Percentiles rank a stretch among this genome's conserved stretches.
Conservation (phyloP, 2,113 vertebrate species). For the Mungos mungo region DNA sequence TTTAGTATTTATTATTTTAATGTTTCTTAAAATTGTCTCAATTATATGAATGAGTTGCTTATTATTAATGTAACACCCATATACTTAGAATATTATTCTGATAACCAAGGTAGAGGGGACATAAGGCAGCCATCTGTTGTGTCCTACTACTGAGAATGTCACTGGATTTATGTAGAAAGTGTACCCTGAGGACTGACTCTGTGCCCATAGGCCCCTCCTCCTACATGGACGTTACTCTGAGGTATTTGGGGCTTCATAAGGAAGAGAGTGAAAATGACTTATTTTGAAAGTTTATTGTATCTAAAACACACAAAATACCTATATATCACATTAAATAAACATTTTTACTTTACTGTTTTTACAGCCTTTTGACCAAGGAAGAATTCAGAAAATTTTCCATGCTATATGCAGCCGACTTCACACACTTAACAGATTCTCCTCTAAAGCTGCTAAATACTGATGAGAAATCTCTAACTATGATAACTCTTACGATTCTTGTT, state of each 20-base stretch:
- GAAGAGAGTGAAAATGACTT: conserved; percentile 27
- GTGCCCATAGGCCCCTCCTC: no score
- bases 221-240: not conserved
- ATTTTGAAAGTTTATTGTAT: conserved; percentile 46
- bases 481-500: conserved; percentile 73
- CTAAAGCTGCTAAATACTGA: conserved; percentile 84
- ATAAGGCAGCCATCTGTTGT: not conserved
- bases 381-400: conserved; percentile 86
- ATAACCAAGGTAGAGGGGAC: not conserved
- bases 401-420: conserved; percentile 83
- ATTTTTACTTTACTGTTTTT: conserved; percentile 83
- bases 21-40: not conserved
- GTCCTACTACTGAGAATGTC: not conserved
- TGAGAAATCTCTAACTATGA: conserved; percentile 79
- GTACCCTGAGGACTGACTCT: not conserved
- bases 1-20: not conserved
- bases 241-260: not conserved
- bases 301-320: conserved; percentile 34
- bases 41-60: not conserved
- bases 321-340: conserved; percentile 64
- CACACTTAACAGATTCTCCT: conserved; percentile 84
- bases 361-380: conserved; percentile 85
- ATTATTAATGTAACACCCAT: not conserved
- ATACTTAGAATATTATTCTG: not conserved
- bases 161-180: not conserved